Base-by-base conservation (phyloP, 2,888 invertebrate genomes). In the Lithosia quadra region DNA sequence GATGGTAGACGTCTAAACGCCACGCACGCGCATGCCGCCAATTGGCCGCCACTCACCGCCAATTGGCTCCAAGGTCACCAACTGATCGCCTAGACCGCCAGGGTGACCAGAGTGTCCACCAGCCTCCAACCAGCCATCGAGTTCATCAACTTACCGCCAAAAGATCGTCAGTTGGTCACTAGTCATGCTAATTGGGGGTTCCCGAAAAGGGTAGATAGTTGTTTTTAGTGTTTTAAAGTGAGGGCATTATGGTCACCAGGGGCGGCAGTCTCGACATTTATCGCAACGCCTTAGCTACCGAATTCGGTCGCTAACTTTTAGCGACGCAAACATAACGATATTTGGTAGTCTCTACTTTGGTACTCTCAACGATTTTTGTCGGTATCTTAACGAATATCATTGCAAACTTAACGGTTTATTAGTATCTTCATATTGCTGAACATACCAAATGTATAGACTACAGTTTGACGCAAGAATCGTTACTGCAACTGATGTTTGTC, bases 1-100 rank as follows among this genome's bases (percentile, higher is more conserved):
- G 92, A 97, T 99, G 97, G 97, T 99, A 91, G 99, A 99, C 95
- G 90, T 90, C 87, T 95, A 95, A 94, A 83, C 83, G 68, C 80
- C 75, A n/a, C 72, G 70, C 65, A 59, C 34, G 39, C 36, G 67
- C 65, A 58, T 53, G 62, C 66, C 55, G 66, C 73, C 74, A 75
- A 75, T 75, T 76, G 80, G 76, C 78, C 69, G 65, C 69, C 65
- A 73, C 75, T 67, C 77, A 77, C 71, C 69, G 77, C 80, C 80
- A 76, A 78, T 80, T 78, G 78, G 79, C 81, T 65, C 79, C 77
- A 71, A 78, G 82, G 82, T 75, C 84, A 78, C 80, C 80, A 80
- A 80, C 81, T 77, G 81, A 74, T 81, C 76, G 71, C 78, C 69
- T 36, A 71, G 24, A 66, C 81, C 69, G 28, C 28, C 75, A 63